Conservation (phyloP, 2,797 vertebrate genomes). For the Pantherophis alleghaniensis region DNA sequence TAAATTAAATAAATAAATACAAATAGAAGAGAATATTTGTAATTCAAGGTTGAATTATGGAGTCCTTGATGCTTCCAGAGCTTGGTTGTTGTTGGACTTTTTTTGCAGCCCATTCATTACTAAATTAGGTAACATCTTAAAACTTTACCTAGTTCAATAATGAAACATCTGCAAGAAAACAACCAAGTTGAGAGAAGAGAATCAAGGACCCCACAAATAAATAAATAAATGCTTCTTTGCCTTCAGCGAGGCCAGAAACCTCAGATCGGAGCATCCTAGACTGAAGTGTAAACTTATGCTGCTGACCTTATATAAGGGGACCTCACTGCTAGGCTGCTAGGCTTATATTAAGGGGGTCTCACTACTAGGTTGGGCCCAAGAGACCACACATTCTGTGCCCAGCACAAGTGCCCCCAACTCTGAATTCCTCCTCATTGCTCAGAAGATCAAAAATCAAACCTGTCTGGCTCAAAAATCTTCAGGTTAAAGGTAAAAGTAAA, state of each 20-base stretch:
- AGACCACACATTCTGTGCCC: not conserved
- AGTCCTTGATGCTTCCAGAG: not conserved
- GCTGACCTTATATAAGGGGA: not conserved
- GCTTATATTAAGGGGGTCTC: not conserved
- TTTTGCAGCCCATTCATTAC: not conserved
- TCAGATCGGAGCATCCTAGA: not conserved
- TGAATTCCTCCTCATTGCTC: not conserved
- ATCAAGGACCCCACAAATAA: not conserved
- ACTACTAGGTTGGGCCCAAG: not conserved
- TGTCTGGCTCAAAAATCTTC: not conserved
- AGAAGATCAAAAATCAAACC: not conserved
- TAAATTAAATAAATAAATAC: no score
- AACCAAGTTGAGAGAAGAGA: no score
- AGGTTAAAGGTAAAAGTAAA: not conserved
- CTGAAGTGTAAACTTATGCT: not conserved
- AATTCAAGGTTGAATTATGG: not conserved
- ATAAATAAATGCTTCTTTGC: not conserved
- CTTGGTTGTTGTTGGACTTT: not conserved
- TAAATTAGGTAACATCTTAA: not conserved
- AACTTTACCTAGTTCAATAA: not conserved
- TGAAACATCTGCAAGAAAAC: no score
- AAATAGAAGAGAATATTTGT: not conserved
- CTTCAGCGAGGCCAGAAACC: not conserved
- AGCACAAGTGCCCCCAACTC: not conserved
- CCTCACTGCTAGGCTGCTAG: not conserved